phyloP scores from a whole-genome alignment of 2,888 invertebrate genomes.

The Cataglyphis albicans region DNA sequence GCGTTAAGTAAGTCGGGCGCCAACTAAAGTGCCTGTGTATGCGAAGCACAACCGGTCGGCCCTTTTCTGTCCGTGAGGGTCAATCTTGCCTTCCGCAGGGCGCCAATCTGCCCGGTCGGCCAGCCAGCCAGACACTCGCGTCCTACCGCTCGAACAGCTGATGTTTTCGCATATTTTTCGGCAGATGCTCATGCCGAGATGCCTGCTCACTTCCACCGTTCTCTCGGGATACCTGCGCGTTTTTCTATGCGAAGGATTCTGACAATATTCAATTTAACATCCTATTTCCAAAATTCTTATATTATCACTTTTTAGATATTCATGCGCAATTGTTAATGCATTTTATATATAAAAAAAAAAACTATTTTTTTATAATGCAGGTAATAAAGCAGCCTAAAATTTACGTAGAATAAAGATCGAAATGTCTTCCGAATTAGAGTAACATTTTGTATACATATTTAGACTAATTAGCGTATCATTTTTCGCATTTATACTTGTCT shows the following conservation, averaged over 20 bases:
- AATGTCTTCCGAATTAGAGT: not conserved
- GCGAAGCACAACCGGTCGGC: conserved; percentile 47
- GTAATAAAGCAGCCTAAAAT: not conserved
- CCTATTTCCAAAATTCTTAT: not conserved
- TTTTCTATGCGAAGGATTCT: conserved; percentile 20
- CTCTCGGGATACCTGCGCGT: conserved; percentile 29
- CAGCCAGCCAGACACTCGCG: conserved; percentile 60
- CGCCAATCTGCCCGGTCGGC: conserved; percentile 59
- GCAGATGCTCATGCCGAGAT: conserved; percentile 78
- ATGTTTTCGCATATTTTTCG: conserved; percentile 81
- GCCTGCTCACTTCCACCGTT: conserved; percentile 64
- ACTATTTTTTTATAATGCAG: not conserved
- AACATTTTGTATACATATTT: not conserved
- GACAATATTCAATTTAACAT: conserved; percentile 31
- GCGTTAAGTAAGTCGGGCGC: conserved; percentile 47
- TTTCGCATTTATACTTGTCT: not conserved
- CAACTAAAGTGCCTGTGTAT: conserved; percentile 31
- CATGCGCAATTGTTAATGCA: not conserved
- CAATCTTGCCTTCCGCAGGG: conserved; percentile 47
- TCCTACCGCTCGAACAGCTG: conserved; percentile 78
- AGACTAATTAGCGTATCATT: not conserved
- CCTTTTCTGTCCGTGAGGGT: conserved; percentile 53
- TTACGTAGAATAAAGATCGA: not conserved
- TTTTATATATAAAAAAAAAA: not conserved
- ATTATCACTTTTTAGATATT: conserved; percentile 28